Percentiles rank a stretch among this genome's conserved stretches.
Evolutionary conservation across 2,797 vertebrate species (phyloP).

Genomic region (Sebastes steindachneri): DNA sequence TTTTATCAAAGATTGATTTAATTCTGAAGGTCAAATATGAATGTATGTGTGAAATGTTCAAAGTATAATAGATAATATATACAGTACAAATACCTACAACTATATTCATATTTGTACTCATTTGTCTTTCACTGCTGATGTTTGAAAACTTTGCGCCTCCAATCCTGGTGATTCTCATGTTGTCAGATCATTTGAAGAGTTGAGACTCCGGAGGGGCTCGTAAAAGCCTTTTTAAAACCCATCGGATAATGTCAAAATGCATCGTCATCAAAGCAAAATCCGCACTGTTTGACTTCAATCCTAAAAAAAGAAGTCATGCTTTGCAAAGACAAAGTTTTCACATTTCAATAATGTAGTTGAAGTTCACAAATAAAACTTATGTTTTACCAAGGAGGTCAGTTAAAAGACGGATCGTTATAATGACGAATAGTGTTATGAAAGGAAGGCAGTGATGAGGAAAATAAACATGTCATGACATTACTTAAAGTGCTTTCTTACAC

Average conservation of each 20-base stretch:
- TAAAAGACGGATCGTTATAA: background rate
- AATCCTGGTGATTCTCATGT: conserved; percentile 1
- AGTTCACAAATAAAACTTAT: background rate
- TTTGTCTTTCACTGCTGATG: background rate
- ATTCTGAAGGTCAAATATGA: background rate
- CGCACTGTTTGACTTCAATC: background rate
- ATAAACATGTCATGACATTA: conserved; percentile 35
- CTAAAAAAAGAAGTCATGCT: background rate
- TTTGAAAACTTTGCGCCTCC: background rate
- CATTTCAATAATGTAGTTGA: background rate
- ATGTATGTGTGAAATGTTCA: no score
- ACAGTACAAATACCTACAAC: background rate
- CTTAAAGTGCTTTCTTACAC: conserved; percentile 41
- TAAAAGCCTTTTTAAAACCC: conserved; percentile 23
- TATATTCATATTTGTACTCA: background rate
- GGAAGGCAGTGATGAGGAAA: background rate
- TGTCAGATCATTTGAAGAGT: background rate
- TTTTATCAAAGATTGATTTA: background rate
- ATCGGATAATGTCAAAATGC: conserved; percentile 33
- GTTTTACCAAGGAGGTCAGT: background rate
- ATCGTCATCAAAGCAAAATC: conserved; percentile 40
- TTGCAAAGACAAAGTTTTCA: background rate
- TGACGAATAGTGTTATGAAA: background rate
- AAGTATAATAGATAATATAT: background rate
- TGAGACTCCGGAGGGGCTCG: conserved; percentile 5